Conservation (phyloP, 2,113 vertebrate genomes). For the Parotia lawesii region DNA sequence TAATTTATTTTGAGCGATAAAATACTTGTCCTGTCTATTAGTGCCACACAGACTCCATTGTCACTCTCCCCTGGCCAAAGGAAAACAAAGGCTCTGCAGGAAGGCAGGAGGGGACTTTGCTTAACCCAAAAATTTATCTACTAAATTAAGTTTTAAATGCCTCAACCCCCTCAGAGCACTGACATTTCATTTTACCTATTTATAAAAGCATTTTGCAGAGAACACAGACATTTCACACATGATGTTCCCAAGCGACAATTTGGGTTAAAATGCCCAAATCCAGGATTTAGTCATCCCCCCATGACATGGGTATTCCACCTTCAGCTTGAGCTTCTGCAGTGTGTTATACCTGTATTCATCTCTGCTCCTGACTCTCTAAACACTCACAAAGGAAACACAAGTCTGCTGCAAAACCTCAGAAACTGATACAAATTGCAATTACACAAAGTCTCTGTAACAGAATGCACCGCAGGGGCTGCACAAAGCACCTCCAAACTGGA, state of each 20-base stretch:
- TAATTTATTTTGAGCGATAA: slow-evolving; percentile 16
- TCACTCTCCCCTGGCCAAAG: neutral
- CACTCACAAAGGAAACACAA: neutral
- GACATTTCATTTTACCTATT: neutral
- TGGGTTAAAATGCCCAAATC: neutral
- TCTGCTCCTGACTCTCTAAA: neutral
- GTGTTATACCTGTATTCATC: rapidly evolving
- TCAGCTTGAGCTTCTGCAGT: neutral
- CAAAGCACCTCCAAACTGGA: neutral
- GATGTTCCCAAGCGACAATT: neutral
- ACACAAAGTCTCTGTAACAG: neutral
- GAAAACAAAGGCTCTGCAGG: neutral
- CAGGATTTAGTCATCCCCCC: neutral
- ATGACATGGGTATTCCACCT: rapidly evolving
- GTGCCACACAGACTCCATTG: neutral
- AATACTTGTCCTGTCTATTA: slow-evolving; percentile 21
- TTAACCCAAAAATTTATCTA: neutral
- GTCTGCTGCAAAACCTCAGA: neutral
- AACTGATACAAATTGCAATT: neutral
- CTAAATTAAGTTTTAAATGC: neutral
- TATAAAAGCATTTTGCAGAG: neutral
- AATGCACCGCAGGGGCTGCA: neutral
- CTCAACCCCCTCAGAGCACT: neutral
- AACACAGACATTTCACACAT: neutral
- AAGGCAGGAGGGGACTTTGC: neutral